These are phyloP conservation scores for Porites rus DNA, from an alignment of 92 coral and sea anemone genomes.

Conservation along the genomic window DNA sequence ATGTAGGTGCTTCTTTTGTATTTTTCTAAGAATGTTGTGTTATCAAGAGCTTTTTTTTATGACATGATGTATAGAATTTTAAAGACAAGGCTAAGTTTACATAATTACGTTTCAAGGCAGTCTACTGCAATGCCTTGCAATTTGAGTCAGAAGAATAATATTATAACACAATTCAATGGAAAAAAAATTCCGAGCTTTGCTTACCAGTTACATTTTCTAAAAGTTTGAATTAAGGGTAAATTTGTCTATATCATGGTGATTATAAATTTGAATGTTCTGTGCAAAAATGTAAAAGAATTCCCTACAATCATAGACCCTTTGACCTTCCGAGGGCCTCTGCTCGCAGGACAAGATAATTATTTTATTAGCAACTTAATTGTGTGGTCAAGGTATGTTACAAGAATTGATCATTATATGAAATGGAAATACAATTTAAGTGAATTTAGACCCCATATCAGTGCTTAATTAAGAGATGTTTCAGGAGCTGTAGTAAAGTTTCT, in stretches of 20 bases:
- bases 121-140: background rate
- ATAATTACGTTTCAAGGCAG: background rate
- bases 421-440: conserved; percentile 12
- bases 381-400: background rate
- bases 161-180: background rate
- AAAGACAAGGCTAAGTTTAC: background rate
- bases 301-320: background rate
- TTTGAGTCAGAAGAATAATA: too few relatives aligned
- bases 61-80: background rate
- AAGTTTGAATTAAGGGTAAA: background rate
- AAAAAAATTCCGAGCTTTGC: too few relatives aligned
- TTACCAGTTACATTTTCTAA: too few relatives aligned
- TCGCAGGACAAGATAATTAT: background rate
- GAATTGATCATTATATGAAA: background rate
- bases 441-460: background rate
- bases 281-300: background rate
- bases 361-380: background rate
- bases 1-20: background rate
- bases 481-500: background rate
- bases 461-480: background rate
- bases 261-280: background rate
- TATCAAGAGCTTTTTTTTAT: background rate
- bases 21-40: background rate
- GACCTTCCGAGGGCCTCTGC: background rate
- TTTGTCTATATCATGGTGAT: background rate